Base-by-base conservation (phyloP, 2,113 vertebrate species). In the Cyprinus carpio region DNA sequence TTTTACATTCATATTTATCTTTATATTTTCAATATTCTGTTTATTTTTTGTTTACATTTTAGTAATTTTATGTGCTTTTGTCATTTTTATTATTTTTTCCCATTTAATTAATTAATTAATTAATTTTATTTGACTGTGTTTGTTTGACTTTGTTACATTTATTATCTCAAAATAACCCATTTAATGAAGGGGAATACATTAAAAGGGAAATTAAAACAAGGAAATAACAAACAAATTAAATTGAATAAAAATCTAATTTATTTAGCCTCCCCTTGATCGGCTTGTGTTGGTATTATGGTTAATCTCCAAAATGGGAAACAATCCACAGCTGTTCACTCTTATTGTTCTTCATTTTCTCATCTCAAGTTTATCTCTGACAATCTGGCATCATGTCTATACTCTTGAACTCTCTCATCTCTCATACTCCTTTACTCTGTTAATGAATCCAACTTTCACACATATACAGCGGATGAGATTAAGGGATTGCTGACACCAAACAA, bases 401-500 rank as follows among this genome's bases (percentile, higher is more conserved):
- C 37, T 74, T 49, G 27, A 15, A 40, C 25, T 49, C 58, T 25
- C 15, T 37, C 11, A 37, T 54, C 58, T 75, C n/a, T 1, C 69
- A n/a, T 72, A n/a, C 4, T 75, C 10, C 25, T 5, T 43, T 43
- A 2, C 51, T 56, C 20, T 34, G 51, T 71, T 29, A 37, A 78
- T 56, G n/a, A 27, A 75, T 49, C 40, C 58, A 29, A 4, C 27
- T 76, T 76, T 51, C 49, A 76, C 75, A 49, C 37, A 46, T 25
- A 72, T 23, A 49, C 18, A 65, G 43, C 29, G 31, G 49, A 74
- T 15, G 51, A 56, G 16, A n/a, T 75, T 81, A 75, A 18, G 10
- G 69, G 23, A 60, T 46, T 60, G 75, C 37, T 81, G 82, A 76
- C 65, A 84, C 4, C 31, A 64, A 40, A 75, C 67, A 83, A 81